Base-by-base conservation (phyloP, 53 echinoderm and acorn worm species). In the Apostichopus leukothele region DNA sequence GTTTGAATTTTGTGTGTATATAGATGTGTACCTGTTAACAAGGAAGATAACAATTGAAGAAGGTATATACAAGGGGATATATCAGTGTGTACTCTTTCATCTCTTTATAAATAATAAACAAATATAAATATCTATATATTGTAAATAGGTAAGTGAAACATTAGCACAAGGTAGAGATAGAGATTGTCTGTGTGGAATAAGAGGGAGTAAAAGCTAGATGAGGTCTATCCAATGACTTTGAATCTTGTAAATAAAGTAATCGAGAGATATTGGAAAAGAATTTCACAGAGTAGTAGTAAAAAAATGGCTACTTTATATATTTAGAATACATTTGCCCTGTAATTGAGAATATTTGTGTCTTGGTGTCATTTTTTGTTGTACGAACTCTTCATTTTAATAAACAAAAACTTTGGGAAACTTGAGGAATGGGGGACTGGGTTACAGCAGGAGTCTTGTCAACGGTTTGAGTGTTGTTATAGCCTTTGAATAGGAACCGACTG, bases 311-410 rank as follows among this genome's bases (percentile, higher is more conserved):
- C 63, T 63, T 63, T 52, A 79, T 79, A 79, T 79, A 79, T 79
- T 79, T 79, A 79, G 79, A 79, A 79, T 79, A 79, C 79, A 51
- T 79, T 79, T 79, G 79, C 18, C 79, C 79, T 79, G 79, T 79
- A 79, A 79, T 53, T 51, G 79, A 79, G 3, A 39, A 39, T 39
- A 39, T 39, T 39, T 39, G 39, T 39, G 39, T 39, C 39, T 39
- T 39, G 39, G 39, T 39, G 39, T 39, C 39, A 39, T 39, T 39
- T 27, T 39, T 39, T 39, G 39, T 39, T 39, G 39, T 39, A 39
- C 39, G 39, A 39, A 39, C 39, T 39, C 39, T 39, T 39, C 39
- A 39, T 2, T 39, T 0, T 39, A 39, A 3, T 39, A 39, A 39
- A 39, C 3, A 0, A 39, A 39, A 39, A 39, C 39, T 39, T 39